phyloP scores from a whole-genome alignment of 2,888 invertebrate species.

The Teleiodes luculella region DNA sequence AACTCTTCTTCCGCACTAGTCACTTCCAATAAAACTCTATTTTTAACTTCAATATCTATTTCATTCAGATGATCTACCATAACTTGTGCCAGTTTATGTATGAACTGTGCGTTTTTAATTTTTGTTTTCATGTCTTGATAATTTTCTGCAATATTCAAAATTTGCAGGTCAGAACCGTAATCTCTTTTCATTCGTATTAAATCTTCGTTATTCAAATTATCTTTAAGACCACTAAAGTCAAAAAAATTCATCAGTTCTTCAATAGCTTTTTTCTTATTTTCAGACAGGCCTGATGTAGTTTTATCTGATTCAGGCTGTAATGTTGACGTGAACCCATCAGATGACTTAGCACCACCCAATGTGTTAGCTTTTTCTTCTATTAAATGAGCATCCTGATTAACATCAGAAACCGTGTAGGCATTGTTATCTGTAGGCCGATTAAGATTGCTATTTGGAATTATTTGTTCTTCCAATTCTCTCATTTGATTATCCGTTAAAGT shows the following conservation, averaged over 20 bases:
- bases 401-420: neutral
- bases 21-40: conserved; percentile 47
- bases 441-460: conserved; percentile 41
- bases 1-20: conserved; percentile 55
- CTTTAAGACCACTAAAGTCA: conserved; percentile 48
- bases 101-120: conserved; percentile 46
- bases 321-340: neutral
- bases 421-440: neutral
- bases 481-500: conserved; percentile 51
- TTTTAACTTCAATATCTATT: conserved; percentile 48
- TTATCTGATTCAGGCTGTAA: neutral
- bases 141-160: conserved; percentile 45
- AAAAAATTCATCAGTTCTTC: conserved; percentile 67
- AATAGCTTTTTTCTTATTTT: conserved; percentile 62
- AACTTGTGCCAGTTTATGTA: conserved; percentile 45
- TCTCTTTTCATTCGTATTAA: conserved; percentile 49
- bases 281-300: conserved; percentile 32
- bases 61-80: conserved; percentile 59
- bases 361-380: neutral
- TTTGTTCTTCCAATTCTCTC: conserved; percentile 61
- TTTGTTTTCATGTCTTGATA: conserved; percentile 47
- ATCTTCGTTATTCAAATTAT: conserved; percentile 26
- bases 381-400: neutral
- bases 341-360: neutral
- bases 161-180: conserved; percentile 45